Conservation (phyloP, 1,140 invertebrate genomes). For the Paralvinella palmiformis region DNA sequence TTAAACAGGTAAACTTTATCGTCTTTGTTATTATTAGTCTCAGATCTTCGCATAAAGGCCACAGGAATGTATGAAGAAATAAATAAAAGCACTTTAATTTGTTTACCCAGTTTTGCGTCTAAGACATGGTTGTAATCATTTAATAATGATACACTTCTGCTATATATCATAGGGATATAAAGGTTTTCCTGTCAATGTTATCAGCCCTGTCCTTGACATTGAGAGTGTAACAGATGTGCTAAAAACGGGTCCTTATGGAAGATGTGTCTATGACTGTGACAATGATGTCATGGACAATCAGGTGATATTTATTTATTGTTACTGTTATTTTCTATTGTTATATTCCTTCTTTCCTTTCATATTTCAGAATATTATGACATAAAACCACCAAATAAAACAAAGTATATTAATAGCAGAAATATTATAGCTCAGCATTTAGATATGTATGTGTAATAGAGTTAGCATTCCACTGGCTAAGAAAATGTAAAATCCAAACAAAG, state of each 20-base stretch:
- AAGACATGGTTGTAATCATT: too few relatives aligned
- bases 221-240: constrained; percentile 46
- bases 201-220: constrained; percentile 42
- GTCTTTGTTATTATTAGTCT: constrained; percentile 9
- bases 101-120: too few relatives aligned
- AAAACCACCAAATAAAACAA: too few relatives aligned
- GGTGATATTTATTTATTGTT: constrained; percentile 22
- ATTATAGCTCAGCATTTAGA: too few relatives aligned
- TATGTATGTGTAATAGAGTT: too few relatives aligned
- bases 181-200: constrained; percentile 42
- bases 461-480: too few relatives aligned
- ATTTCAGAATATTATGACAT: too few relatives aligned
- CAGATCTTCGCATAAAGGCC: constrained; percentile 12
- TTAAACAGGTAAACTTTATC: constrained; percentile 28
- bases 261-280: constrained; percentile 51
- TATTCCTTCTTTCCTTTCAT: not conserved
- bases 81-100: too few relatives aligned
- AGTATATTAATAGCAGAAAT: too few relatives aligned
- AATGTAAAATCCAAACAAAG: too few relatives aligned
- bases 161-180: constrained; percentile 29
- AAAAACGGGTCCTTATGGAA: constrained; percentile 44
- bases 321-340: not conserved
- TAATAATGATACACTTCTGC: too few relatives aligned
- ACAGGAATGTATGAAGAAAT: too few relatives aligned
- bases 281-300: constrained; percentile 53